A percentile compares a stretch with the other conserved stretches of the same genome.
These are phyloP conservation scores for Dynastes tityus DNA, from an alignment of 2,888 invertebrate species.

Conservation along the genomic window DNA sequence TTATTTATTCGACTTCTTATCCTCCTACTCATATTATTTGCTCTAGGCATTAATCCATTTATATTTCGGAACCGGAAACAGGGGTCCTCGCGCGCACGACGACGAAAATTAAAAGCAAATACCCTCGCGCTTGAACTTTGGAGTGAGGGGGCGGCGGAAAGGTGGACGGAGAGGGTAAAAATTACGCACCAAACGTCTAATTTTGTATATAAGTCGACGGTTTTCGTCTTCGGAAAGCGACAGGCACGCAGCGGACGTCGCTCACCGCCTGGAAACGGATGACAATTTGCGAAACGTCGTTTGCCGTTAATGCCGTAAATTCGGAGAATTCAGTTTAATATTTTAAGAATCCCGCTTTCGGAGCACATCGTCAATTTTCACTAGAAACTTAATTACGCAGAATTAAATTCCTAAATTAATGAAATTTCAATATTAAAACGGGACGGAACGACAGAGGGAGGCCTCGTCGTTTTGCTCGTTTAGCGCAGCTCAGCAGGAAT, in stretches of 20 bases:
- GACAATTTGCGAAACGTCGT: conserved; percentile 11
- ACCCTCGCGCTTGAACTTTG: neutral
- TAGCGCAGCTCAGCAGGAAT: neutral
- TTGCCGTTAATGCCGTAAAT: conserved; percentile 27
- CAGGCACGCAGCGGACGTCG: neutral
- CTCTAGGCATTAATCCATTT: conserved; percentile 1
- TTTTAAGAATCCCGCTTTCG: conserved; percentile 39
- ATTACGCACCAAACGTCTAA: conserved; percentile 17
- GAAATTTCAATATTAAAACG: conserved; percentile 50
- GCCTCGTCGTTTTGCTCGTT: neutral
- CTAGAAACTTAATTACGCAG: conserved; percentile 53
- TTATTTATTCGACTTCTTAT: conserved; percentile 6
- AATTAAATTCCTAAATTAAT: conserved; percentile 57
- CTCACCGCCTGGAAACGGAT: neutral
- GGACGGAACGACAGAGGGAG: neutral
- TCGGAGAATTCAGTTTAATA: conserved; percentile 38
- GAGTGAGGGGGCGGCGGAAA: neutral
- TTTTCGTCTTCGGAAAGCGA: neutral
- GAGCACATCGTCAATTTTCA: conserved; percentile 43
- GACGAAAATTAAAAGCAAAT: conserved; percentile 33
- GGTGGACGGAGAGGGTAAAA: neutral
- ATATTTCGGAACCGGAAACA: neutral
- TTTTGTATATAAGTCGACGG: conserved; percentile 9
- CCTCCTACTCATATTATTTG: conserved; percentile 10
- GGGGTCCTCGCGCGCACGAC: neutral